phyloP scores from a whole-genome alignment of 2,113 vertebrate genomes.

The Callaeas wilsoni region DNA sequence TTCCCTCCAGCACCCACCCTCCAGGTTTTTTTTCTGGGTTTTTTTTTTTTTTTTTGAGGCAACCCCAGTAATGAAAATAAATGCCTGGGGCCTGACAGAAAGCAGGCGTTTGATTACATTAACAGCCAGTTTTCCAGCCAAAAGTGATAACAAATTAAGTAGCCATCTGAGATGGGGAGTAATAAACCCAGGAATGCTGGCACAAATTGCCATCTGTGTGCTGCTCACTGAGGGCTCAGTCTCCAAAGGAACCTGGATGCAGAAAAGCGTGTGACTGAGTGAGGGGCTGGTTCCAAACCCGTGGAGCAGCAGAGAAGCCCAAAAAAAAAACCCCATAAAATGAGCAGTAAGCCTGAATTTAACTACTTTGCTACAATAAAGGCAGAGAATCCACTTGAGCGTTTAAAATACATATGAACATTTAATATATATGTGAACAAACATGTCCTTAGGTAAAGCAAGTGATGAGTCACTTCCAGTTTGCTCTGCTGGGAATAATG shows the following conservation, averaged over 20 bases:
- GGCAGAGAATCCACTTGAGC: neutral
- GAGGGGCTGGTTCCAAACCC: neutral
- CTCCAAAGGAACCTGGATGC: neutral
- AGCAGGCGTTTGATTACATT: conserved; percentile 18
- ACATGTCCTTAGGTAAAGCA: neutral
- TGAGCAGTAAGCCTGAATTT: neutral
- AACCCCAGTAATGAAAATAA: conserved; percentile 32
- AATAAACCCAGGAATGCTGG: neutral
- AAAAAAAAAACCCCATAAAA: neutral
- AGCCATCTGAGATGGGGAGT: conserved; percentile 28
- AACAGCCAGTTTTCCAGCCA: conserved; percentile 5
- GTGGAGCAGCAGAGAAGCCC: neutral
- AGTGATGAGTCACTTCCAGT: neutral
- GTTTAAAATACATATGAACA: neutral
- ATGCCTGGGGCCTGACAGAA: neutral
- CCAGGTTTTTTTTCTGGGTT: neutral
- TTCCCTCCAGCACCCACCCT: neutral
- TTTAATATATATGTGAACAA: neutral
- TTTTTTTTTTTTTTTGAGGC: neutral
- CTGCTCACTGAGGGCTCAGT: neutral
- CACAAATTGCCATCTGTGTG: neutral
- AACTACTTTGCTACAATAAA: neutral
- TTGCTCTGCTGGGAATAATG: neutral
- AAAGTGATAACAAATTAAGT: conserved; percentile 41
- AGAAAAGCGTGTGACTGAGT: neutral